Percentiles rank a stretch among this genome's conserved stretches.
Evolutionary conservation across 23 tunicate genomes (phyloP).

Genomic region (Diplosoma virens): DNA sequence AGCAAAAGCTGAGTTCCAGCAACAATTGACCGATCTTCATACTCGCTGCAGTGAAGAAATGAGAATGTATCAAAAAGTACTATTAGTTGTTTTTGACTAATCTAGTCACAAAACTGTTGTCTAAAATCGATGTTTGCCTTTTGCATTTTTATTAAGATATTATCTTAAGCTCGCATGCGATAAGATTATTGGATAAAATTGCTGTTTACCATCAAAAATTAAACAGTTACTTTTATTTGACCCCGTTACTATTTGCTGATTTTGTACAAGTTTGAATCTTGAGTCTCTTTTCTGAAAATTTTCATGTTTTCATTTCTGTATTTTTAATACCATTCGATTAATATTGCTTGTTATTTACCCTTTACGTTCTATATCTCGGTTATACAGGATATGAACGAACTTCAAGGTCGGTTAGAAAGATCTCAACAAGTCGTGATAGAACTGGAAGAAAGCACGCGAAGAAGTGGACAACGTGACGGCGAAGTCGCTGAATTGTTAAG

Average conservation of each 20-base stretch:
- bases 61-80: constrained; percentile 53
- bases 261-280: too few relatives aligned
- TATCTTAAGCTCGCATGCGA: too few relatives aligned
- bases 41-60: constrained; percentile 60
- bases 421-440: constrained; percentile 69
- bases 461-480: constrained; percentile 46
- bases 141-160: too few relatives aligned
- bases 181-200: too few relatives aligned
- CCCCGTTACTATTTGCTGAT: too few relatives aligned
- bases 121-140: too few relatives aligned
- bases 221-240: too few relatives aligned
- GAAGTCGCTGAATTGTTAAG: constrained; percentile 62
- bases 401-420: constrained; percentile 63
- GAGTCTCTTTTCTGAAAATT: too few relatives aligned
- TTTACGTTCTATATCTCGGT: not conserved
- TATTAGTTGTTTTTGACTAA: too few relatives aligned
- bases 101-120: too few relatives aligned
- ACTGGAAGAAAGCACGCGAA: constrained; percentile 60
- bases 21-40: constrained; percentile 49
- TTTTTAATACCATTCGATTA: not conserved
- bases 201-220: too few relatives aligned
- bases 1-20: constrained; percentile 54
- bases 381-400: constrained; percentile 54
- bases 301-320: too few relatives aligned
- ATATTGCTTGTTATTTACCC: not conserved